phyloP scores from a whole-genome alignment of 2,797 vertebrate species.

The Alfaro cultratus region DNA sequence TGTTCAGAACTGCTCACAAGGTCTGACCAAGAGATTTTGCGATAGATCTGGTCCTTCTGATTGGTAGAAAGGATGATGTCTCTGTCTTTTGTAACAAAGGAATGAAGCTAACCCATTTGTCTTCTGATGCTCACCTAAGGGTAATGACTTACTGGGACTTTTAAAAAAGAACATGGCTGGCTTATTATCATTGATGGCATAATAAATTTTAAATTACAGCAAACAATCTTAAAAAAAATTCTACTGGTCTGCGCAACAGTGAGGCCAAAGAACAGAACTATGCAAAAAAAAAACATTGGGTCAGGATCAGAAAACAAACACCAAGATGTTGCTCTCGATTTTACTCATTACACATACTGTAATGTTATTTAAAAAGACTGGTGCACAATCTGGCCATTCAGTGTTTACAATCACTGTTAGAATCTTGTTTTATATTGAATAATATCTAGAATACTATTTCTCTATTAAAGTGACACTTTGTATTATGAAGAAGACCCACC shows the following conservation, averaged over 20 bases:
- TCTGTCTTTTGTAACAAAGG: neutral
- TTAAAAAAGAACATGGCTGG: neutral
- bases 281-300: neutral
- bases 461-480: neutral
- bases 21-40: neutral
- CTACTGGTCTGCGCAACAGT: neutral
- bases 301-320: neutral
- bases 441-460: neutral
- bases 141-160: neutral
- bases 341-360: neutral
- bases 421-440: neutral
- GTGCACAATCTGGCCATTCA: neutral
- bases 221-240: neutral
- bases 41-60: neutral
- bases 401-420: neutral
- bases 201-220: neutral
- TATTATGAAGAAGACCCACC: neutral
- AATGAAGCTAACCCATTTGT: neutral
- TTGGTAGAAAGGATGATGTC: neutral
- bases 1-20: neutral
- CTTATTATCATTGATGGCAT: neutral
- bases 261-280: neutral
- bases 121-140: neutral
- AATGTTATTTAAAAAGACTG: neutral
- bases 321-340: neutral